Evolutionary conservation across 2,888 invertebrate species (phyloP), one percentile per base, ranked within the genome.

Genomic region (Mylabris sibirica): DNA sequence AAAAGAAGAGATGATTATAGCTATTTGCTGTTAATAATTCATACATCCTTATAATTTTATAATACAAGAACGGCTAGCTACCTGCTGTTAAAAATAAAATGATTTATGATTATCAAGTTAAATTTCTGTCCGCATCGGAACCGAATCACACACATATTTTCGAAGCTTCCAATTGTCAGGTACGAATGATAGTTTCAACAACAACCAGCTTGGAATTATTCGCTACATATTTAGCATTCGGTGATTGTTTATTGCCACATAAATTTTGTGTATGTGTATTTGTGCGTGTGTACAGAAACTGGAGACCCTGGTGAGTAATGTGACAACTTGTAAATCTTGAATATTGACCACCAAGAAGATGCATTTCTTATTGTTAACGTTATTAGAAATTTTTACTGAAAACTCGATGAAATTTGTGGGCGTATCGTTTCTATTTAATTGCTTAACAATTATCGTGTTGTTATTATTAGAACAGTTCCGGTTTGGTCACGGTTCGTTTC

Each of bases 251-350:
- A 78, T 78, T 72, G 75, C 72, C 9, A 66, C 77, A 77, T 78
- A 75, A 77, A 77, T 76, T 76, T 70, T 71, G 41, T 60, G 66
- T 64, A 64, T 65, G 64, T 72, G 72, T 72, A 70, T 71, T 69
- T 68, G 74, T 71, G 70, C 72, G 6, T 11, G 1, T 71, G 72
- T 70, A 70, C 70, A 68, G 72, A 17, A 17, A 72, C 74, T 67
- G 68, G 72, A 69, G 72, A 70, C 70, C 78, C 78, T 71, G 73
- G 69, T 72, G 77, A 74, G 77, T 79, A 79, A 79, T 78, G 75
- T 78, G 79, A 79, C 79, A 79, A 78, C 79, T n/a, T 73, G 74
- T 79, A 79, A 79, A 79, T 79, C 78, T 79, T 77, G 71, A 72
- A 76, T 74, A 77, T 74, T 75, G 77, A 77, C 76, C 76, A 73